A percentile compares a stretch with the other conserved stretches of the same genome.
phyloP scores from a whole-genome alignment of 2,888 invertebrate genomes.

The Cerastis rubricosa region DNA sequence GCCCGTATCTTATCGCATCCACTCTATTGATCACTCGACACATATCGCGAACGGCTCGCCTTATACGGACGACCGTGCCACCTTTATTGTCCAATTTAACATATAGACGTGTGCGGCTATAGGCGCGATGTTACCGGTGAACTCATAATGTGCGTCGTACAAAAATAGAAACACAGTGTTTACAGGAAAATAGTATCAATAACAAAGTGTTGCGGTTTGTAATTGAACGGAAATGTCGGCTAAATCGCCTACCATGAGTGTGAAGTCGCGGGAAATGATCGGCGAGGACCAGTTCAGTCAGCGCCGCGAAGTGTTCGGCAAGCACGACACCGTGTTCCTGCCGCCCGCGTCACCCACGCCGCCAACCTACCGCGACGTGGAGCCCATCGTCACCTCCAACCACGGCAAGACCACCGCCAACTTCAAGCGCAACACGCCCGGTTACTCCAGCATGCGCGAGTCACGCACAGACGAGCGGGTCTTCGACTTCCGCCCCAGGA shows the following conservation, averaged over 20 bases:
- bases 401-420: conserved; percentile 87
- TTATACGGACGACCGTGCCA: conserved; percentile 86
- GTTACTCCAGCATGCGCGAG: conserved; percentile 88
- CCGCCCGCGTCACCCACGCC: conserved; percentile 84
- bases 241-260: conserved; percentile 88
- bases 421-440: conserved; percentile 86
- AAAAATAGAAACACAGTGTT: conserved; percentile 88
- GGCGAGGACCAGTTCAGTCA: conserved; percentile 89
- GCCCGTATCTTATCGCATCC: conserved; percentile 88
- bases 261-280: conserved; percentile 89
- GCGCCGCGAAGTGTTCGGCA: conserved; percentile 89
- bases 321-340: conserved; percentile 88
- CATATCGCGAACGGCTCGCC: conserved; percentile 88
- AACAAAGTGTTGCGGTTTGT: conserved; percentile 90
- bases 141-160: conserved; percentile 89
- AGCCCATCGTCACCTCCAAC: conserved; percentile 86
- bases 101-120: conserved; percentile 84
- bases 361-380: conserved; percentile 78
- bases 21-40: conserved; percentile 89
- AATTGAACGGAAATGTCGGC: conserved; percentile 89
- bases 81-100: conserved; percentile 89
- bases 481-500: conserved; percentile 85
- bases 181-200: conserved; percentile 90
- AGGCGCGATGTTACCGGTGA: conserved; percentile 88
- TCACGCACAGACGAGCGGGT: conserved; percentile 81